Conservation (phyloP, 2,113 vertebrate genomes). For the Boleophthalmus pectinirostris region DNA sequence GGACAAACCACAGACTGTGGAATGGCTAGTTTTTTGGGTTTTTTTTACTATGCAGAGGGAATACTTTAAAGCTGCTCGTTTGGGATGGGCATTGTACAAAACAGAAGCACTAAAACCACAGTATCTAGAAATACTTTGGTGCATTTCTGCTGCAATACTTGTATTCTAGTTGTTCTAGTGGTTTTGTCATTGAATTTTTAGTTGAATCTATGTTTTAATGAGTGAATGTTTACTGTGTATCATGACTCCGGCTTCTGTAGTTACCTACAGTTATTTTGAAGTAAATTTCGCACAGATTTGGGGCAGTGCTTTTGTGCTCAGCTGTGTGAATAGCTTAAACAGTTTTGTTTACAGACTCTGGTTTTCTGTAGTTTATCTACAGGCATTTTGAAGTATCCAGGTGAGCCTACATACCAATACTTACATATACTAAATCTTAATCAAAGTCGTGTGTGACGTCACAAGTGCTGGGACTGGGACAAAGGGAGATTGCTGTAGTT, state of each 20-base stretch:
- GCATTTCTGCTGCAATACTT: slow-evolving; percentile 8
- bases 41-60: slow-evolving; percentile 28
- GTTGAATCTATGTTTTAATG: not conserved
- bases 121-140: slow-evolving; percentile 49
- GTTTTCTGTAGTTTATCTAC: slow-evolving; percentile 65
- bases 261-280: slow-evolving; percentile 67
- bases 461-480: slow-evolving; percentile 21
- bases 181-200: not conserved
- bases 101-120: slow-evolving; percentile 54
- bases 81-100: slow-evolving; percentile 45
- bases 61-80: slow-evolving; percentile 31
- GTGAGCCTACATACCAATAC: slow-evolving; percentile 28
- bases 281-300: slow-evolving; percentile 26
- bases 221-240: slow-evolving; percentile 7
- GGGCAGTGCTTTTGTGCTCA: not conserved
- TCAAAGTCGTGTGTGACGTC: not conserved
- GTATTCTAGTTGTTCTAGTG: not conserved
- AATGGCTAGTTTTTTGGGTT: slow-evolving; percentile 28
- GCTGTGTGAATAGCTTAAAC: slow-evolving; percentile 14
- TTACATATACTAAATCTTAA: slow-evolving; percentile 11
- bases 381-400: slow-evolving; percentile 65
- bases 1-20: slow-evolving; percentile 58
- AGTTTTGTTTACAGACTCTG: slow-evolving; percentile 63
- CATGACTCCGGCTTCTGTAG: slow-evolving; percentile 71
- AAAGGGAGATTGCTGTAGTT: slow-evolving; percentile 20